Conservation (phyloP, 2,888 invertebrate genomes). For the Chymomyza amoena region DNA sequence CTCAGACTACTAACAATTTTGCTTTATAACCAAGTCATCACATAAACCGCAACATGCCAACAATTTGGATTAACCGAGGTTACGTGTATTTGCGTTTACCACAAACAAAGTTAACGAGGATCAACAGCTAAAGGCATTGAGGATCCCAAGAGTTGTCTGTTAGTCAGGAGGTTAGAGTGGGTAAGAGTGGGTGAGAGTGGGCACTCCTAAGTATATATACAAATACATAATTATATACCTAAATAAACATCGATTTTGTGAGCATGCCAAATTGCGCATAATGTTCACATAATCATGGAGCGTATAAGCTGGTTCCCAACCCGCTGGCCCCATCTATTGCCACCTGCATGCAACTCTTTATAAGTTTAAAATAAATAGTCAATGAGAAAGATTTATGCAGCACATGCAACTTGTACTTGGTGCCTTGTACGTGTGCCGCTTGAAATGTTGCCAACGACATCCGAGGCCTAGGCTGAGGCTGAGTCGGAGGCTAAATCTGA, state of each 20-base stretch:
- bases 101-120: not conserved
- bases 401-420: conserved; percentile 51
- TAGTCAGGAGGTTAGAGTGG: not conserved
- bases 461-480: not conserved
- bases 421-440: conserved; percentile 39
- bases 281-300: not conserved
- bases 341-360: conserved; percentile 31
- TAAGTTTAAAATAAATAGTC: conserved; percentile 43
- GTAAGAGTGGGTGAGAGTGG: not conserved
- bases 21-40: not conserved
- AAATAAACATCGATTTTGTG: not conserved
- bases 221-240: too few relatives aligned
- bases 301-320: not conserved
- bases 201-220: not conserved
- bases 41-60: not conserved
- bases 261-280: conserved; percentile 1
- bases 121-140: not conserved
- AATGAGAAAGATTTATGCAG: conserved; percentile 65
- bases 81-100: not conserved
- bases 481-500: conserved; percentile 15
- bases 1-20: not conserved
- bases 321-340: not conserved
- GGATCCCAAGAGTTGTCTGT: not conserved
- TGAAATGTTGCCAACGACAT: conserved; percentile 18
- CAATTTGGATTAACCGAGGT: not conserved